Conservation (phyloP, 2,113 vertebrate species). For the Oreochromis tanganicae region DNA sequence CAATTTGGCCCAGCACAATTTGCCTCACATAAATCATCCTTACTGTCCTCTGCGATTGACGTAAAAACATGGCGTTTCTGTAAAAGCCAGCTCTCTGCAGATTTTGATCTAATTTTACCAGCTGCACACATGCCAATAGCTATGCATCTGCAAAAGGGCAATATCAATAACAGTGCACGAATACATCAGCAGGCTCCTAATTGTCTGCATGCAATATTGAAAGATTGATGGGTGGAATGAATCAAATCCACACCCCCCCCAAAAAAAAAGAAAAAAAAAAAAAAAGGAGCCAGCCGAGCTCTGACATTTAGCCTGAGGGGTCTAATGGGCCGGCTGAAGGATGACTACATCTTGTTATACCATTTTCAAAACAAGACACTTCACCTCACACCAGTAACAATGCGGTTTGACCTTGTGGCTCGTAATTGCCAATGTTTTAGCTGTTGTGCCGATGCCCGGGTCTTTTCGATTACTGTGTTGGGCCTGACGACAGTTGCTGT, state of each 20-base stretch:
- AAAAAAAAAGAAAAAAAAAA: neutral
- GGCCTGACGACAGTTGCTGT: conserved; percentile 20
- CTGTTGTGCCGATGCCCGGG: neutral
- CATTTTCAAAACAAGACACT: conserved; percentile 45
- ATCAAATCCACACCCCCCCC: conserved; percentile 39
- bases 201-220: conserved; percentile 35
- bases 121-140: conserved; percentile 9
- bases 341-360: conserved; percentile 42
- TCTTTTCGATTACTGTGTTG: conserved; percentile 28
- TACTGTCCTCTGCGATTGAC: neutral
- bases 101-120: conserved; percentile 16
- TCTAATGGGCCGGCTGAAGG: conserved; percentile 33
- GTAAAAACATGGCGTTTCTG: conserved; percentile 1
- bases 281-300: neutral
- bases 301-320: conserved; percentile 54
- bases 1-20: neutral
- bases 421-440: conserved; percentile 45
- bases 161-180: conserved; percentile 39
- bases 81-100: neutral
- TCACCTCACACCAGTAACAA: conserved; percentile 39
- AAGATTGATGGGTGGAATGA: conserved; percentile 34
- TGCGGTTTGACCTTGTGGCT: conserved; percentile 54
- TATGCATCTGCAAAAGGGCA: conserved; percentile 42
- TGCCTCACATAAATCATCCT: conserved; percentile 18
- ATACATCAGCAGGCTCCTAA: conserved; percentile 49